Evolutionary conservation across 2,888 invertebrate genomes (phyloP), one percentile per base, ranked within the genome.

Genomic region (Linnaemya vulpina): DNA sequence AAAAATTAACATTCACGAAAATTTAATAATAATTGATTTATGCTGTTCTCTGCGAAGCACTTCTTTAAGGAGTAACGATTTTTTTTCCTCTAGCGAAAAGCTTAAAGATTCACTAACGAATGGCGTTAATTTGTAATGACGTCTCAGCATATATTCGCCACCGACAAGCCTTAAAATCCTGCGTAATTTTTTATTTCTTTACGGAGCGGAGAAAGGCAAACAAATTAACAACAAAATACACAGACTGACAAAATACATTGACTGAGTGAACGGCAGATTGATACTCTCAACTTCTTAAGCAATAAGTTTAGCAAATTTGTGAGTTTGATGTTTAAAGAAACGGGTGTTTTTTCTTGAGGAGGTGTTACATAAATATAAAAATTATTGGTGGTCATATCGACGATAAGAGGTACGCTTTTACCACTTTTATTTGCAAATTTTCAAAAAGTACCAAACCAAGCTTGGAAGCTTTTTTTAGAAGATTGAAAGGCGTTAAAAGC

Each of bases 261-360:
- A 68, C 68, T 67, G 74, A 35, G 49, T 49, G 30, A 51, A 81
- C 53, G 60, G 68, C 15, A 74, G 51, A 22, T n/a, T 60, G 49
- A 17, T 43, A 58, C 74, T 30, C 67, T 68, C 60, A 80, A 80
- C 67, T 55, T 65, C 35, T 71, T 70, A 60, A 11, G 4, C 15
- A 46, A 8, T 46, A n/a, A 15, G 4, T 13, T 46, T 1, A 15
- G 13, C 1, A 46, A 46, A 46, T 46, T 46, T 46, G 13, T 1
- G n/a, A n/a, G n/a, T 46, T 46, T 38, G 4, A 10, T 38, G 8
- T 13, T 43, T 43, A 43, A 43, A 43, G 13, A 9, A 38, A 9
- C 38, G 10, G 38, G 38, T 38, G 38, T 38, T 10, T 38, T 38
- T 30, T 30, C 5, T 30, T 30, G 5, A 30, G 30, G 5, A 30